phyloP scores from a whole-genome alignment of 1,140 invertebrate genomes.

The Bombus waltoni region DNA sequence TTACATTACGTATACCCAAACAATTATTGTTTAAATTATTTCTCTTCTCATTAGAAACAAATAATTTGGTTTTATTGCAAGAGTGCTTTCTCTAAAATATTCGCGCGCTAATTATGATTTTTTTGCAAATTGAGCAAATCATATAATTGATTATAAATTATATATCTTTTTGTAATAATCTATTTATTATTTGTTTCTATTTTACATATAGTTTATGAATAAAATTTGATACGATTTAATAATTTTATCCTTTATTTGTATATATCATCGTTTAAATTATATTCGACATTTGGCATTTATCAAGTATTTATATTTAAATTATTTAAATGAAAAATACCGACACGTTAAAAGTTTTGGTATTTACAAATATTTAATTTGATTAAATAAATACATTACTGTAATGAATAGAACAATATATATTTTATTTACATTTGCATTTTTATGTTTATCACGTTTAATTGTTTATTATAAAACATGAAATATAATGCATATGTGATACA shows the following conservation, averaged over 20 bases:
- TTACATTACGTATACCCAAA: conserved; percentile 11
- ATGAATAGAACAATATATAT: neutral
- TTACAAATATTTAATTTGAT: neutral
- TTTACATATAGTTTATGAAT: neutral
- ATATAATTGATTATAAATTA: neutral
- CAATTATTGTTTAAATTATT: neutral
- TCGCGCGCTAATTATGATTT: conserved; percentile 17
- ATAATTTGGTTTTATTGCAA: neutral
- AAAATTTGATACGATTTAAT: neutral
- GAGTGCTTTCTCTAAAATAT: neutral
- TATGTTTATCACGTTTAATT: neutral
- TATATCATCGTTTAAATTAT: neutral
- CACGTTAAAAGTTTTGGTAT: neutral
- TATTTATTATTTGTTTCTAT: neutral
- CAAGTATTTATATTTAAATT: neutral
- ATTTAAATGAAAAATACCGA: neutral
- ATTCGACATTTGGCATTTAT: neutral
- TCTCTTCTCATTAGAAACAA: neutral
- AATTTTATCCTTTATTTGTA: neutral
- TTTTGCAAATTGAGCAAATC: neutral
- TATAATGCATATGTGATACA: neutral
- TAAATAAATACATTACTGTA: neutral
- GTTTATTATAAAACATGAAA: conserved; percentile 4
- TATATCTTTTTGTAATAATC: neutral
- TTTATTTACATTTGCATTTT: neutral